These are phyloP conservation scores for Aporophyla nigra DNA, from an alignment of 2,888 invertebrate species.

Conservation along the genomic window DNA sequence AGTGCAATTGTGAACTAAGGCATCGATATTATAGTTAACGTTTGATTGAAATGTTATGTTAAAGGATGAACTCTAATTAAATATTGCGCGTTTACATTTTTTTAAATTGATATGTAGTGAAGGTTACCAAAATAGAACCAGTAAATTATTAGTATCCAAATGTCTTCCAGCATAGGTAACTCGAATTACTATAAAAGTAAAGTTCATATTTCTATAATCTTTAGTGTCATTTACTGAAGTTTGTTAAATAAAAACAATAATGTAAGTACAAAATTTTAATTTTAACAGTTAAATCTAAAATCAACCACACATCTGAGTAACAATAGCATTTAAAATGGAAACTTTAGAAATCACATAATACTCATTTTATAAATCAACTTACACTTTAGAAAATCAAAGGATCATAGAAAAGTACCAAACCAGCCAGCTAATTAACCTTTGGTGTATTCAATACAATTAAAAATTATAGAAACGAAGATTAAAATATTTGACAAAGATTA, in stretches of 20 bases:
- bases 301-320: conserved; percentile 77
- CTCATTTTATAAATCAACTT: conserved; percentile 73
- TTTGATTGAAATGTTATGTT: too few species aligned
- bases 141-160: too few species aligned
- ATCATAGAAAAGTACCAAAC: conserved; percentile 63
- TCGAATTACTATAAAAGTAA: too few species aligned
- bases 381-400: conserved; percentile 69
- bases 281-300: conserved; percentile 83
- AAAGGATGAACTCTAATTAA: too few species aligned
- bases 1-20: too few species aligned
- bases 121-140: too few species aligned
- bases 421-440: conserved; percentile 73
- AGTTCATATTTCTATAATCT: too few species aligned
- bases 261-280: conserved; percentile 81
- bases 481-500: conserved; percentile 66
- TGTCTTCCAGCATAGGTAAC: too few species aligned
- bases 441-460: conserved; percentile 71
- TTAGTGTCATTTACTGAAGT: too few species aligned
- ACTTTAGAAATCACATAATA: conserved; percentile 67
- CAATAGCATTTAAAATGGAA: conserved; percentile 76
- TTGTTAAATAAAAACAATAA: conserved; percentile 39
- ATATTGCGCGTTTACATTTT: too few species aligned
- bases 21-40: too few species aligned
- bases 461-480: conserved; percentile 70
- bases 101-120: too few species aligned